A percentile compares a stretch with the other conserved stretches of the same genome.
phyloP scores from a whole-genome alignment of 1,140 invertebrate species.

The Diachasmimorpha longicaudata region DNA sequence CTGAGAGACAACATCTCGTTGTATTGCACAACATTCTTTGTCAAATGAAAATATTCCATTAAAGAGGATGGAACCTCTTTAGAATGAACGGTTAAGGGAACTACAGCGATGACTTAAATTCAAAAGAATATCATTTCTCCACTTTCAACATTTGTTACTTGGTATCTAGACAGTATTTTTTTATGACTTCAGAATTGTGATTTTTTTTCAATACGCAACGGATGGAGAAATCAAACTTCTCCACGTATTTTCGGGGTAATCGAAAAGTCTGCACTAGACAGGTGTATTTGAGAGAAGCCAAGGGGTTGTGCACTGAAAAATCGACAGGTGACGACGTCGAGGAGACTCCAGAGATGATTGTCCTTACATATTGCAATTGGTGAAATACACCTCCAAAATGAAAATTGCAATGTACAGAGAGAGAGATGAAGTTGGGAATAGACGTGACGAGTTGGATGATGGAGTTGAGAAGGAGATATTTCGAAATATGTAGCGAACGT shows the following conservation, averaged over 20 bases:
- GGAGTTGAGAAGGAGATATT: background rate
- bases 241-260: background rate
- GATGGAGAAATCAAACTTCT: background rate
- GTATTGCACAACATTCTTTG: background rate
- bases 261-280: slow-evolving; percentile 2
- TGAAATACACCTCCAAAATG: background rate
- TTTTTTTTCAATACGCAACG: background rate
- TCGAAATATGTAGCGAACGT: background rate
- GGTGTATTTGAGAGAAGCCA: background rate
- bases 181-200: background rate
- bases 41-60: background rate
- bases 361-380: slow-evolving; percentile 4
- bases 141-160: too few relatives aligned
- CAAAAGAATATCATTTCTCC: too few relatives aligned
- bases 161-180: too few relatives aligned
- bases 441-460: background rate
- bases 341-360: background rate
- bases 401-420: background rate
- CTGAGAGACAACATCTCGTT: background rate
- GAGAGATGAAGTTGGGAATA: background rate
- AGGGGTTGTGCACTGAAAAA: background rate
- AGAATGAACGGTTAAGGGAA: too few relatives aligned
- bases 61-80: too few relatives aligned
- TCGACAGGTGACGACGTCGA: slow-evolving; percentile 7
- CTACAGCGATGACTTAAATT: too few relatives aligned